A percentile compares a stretch with the other conserved stretches of the same genome.
phyloP scores from a whole-genome alignment of 2,797 vertebrate genomes.

The Falco columbarius region DNA sequence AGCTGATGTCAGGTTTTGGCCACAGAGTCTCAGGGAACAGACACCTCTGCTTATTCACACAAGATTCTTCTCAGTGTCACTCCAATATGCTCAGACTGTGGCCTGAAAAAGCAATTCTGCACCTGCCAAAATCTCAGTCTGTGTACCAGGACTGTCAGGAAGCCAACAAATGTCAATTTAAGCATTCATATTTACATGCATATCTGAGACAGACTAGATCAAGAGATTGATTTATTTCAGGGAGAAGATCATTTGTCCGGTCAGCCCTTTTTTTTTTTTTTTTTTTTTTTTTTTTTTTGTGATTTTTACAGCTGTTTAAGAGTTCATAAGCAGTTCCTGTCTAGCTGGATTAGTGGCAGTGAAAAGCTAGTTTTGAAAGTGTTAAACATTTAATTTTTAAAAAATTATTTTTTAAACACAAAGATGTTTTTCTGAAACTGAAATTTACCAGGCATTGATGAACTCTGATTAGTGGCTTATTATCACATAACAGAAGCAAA shows the following conservation, averaged over 20 bases:
- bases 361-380: not conserved
- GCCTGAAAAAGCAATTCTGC: not conserved
- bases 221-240: not conserved
- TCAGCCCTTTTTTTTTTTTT: too few relatives aligned
- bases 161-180: not conserved
- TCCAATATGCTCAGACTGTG: not conserved
- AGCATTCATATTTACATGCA: not conserved
- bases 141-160: not conserved
- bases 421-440: not conserved
- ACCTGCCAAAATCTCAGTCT: not conserved
- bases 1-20: not conserved
- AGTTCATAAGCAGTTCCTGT: not conserved
- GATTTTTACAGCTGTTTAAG: not conserved
- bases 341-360: not conserved
- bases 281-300: not conserved
- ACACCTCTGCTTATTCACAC: not conserved
- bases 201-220: not conserved
- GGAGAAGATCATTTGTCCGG: not conserved
- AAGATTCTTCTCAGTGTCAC: not conserved
- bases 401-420: not conserved
- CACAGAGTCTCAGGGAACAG: not conserved
- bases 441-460: not conserved
- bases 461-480: not conserved
- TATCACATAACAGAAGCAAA: not conserved
- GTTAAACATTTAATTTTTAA: not conserved